Percentiles rank a stretch among this genome's conserved stretches.
Conservation (phyloP, 1,140 invertebrate species). For the Epicauta chinensis region DNA sequence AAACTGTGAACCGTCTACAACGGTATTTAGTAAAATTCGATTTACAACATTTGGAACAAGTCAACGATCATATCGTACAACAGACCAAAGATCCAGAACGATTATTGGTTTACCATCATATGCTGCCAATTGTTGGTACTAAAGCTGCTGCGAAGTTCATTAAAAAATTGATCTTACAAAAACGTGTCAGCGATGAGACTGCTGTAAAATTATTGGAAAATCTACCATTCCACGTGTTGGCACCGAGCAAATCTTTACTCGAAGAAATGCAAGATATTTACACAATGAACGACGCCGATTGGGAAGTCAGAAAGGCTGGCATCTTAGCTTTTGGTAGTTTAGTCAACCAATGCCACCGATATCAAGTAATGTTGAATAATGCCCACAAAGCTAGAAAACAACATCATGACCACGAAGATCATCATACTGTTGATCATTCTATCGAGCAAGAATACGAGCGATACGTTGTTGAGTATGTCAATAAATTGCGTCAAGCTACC, state of each 20-base stretch:
- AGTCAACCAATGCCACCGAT: constrained; percentile 36
- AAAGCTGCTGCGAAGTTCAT: constrained; percentile 38
- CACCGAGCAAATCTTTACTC: constrained; percentile 38
- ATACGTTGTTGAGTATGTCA: constrained; percentile 25
- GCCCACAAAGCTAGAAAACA: constrained; percentile 2
- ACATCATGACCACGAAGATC: constrained; percentile 1
- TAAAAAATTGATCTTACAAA: constrained; percentile 35
- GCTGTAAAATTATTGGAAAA: constrained; percentile 37
- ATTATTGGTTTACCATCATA: constrained; percentile 36
- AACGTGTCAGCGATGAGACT: constrained; percentile 28
- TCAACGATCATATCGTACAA: constrained; percentile 32
- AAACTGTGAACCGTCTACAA: constrained; percentile 36
- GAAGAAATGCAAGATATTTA: constrained; percentile 39
- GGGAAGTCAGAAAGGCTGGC: constrained; percentile 33
- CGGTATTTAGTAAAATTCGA: constrained; percentile 34
- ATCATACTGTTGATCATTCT: background rate
- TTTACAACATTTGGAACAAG: constrained; percentile 28
- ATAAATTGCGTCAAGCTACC: constrained; percentile 25
- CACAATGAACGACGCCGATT: constrained; percentile 19
- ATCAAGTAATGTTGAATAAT: too few species aligned
- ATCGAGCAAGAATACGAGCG: constrained; percentile 16
- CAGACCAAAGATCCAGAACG: constrained; percentile 24
- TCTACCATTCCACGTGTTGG: constrained; percentile 39
- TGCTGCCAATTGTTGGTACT: constrained; percentile 44
- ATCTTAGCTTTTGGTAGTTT: constrained; percentile 42